Conservation (phyloP, 2,113 vertebrate genomes). For the Motacilla tschutschensis region DNA sequence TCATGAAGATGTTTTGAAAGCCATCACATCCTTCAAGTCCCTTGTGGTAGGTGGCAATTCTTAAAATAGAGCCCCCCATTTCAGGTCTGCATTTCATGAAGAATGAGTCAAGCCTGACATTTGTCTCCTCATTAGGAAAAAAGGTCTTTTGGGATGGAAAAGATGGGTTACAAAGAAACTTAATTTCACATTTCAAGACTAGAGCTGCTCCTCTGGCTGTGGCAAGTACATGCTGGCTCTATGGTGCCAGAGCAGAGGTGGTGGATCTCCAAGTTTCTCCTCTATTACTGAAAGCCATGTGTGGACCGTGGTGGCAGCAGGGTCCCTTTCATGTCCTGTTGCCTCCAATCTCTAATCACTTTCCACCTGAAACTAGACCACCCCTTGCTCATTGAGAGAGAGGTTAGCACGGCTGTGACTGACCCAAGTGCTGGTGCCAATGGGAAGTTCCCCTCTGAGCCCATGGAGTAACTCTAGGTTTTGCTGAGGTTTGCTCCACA, state of each 20-base stretch:
- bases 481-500: background rate
- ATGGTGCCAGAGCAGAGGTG: background rate
- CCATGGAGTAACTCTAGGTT: background rate
- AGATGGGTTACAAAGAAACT: constrained; percentile 16
- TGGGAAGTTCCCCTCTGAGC: background rate
- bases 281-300: constrained; percentile 23
- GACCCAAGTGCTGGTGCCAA: constrained; percentile 6
- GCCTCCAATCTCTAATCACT: constrained; percentile 11
- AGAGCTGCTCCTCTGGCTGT: background rate
- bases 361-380: background rate
- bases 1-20: constrained; percentile 90
- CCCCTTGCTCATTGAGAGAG: background rate
- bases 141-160: constrained; percentile 63
- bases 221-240: background rate
- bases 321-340: constrained; percentile 46
- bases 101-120: constrained; percentile 47
- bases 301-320: background rate
- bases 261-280: constrained; percentile 16
- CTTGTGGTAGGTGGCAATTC: constrained; percentile 87
- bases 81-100: constrained; percentile 36
- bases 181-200: background rate
- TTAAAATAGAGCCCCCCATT: constrained; percentile 52
- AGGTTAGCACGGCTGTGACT: background rate
- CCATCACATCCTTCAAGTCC: constrained; percentile 83
- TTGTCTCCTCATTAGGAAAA: constrained; percentile 43